Evolutionary conservation across 2,888 invertebrate genomes (phyloP).

Genomic region (Sympetrum striolatum): DNA sequence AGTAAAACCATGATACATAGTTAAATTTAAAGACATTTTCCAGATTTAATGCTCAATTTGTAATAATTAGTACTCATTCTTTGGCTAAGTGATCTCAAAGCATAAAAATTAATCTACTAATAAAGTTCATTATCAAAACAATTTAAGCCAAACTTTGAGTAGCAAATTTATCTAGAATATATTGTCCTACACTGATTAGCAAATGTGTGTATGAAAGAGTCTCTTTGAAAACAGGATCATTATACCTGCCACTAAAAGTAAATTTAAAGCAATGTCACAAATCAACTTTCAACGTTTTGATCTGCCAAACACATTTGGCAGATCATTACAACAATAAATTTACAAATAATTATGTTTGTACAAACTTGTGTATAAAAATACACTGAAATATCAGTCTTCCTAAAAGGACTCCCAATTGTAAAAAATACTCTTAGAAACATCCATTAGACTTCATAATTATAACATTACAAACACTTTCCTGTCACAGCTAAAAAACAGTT

Average conservation of each 20-base stretch:
- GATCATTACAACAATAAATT: slow-evolving; percentile 36
- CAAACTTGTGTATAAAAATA: slow-evolving; percentile 42
- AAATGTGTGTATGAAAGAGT: background rate
- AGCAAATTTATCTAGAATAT: background rate
- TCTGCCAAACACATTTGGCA: background rate
- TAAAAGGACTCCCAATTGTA: slow-evolving; percentile 29
- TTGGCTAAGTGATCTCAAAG: background rate
- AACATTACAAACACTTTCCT: slow-evolving; percentile 29
- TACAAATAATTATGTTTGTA: slow-evolving; percentile 34
- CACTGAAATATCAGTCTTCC: slow-evolving; percentile 41
- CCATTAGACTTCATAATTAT: slow-evolving; percentile 31
- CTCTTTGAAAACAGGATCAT: background rate
- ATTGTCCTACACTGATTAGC: background rate
- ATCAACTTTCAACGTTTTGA: slow-evolving; percentile 18
- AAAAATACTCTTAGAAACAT: slow-evolving; percentile 39
- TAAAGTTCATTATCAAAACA: background rate
- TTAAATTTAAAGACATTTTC: too few relatives aligned
- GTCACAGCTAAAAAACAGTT: slow-evolving; percentile 36
- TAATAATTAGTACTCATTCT: background rate
- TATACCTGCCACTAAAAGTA: background rate
- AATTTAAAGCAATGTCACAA: background rate
- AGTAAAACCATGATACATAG: too few relatives aligned
- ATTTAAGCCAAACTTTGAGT: background rate
- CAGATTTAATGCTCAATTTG: too few relatives aligned
- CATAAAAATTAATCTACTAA: background rate